Evolutionary conservation across 1,140 invertebrate species (phyloP).

Genomic region (Drusus annulatus): DNA sequence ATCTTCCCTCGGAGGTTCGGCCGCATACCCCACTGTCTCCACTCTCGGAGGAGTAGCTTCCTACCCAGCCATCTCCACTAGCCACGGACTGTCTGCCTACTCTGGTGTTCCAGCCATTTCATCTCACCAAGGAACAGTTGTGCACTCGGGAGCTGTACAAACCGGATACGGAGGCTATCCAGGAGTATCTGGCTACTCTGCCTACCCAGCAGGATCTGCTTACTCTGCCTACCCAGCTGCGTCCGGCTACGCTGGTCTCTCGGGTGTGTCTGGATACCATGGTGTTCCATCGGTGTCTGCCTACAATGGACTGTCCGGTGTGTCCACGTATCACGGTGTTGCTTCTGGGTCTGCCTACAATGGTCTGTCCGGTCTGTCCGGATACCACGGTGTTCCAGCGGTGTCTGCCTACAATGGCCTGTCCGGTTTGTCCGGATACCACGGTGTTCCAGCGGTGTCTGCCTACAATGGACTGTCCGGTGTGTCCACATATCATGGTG

Average conservation of each 20-base stretch:
- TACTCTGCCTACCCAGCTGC: conserved; percentile 42
- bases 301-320: background rate
- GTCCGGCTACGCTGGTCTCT: background rate
- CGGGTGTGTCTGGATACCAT: conserved; percentile 14
- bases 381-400: conserved; percentile 19
- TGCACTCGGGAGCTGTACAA: background rate
- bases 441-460: too few relatives aligned
- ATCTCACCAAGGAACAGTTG: background rate
- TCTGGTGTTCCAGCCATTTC: too few relatives aligned
- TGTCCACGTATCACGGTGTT: conserved; percentile 14
- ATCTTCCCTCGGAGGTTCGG: conserved; percentile 61
- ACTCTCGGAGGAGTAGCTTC: conserved; percentile 33
- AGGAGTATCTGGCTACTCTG: conserved; percentile 66
- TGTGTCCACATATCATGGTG: too few relatives aligned
- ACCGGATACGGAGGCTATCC: conserved; percentile 56
- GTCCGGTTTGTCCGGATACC: background rate
- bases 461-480: conserved; percentile 22
- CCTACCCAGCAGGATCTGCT: conserved; percentile 59
- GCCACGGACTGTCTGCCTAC: too few relatives aligned
- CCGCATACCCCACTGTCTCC: conserved; percentile 61
- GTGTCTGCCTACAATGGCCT: conserved; percentile 33
- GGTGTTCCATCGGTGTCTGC: conserved; percentile 12
- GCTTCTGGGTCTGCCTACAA: conserved; percentile 21
- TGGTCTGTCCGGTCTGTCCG: conserved; percentile 20
- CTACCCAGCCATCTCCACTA: too few relatives aligned